Base-by-base conservation (phyloP, 1,140 invertebrate species). In the Kradibia gibbosae region DNA sequence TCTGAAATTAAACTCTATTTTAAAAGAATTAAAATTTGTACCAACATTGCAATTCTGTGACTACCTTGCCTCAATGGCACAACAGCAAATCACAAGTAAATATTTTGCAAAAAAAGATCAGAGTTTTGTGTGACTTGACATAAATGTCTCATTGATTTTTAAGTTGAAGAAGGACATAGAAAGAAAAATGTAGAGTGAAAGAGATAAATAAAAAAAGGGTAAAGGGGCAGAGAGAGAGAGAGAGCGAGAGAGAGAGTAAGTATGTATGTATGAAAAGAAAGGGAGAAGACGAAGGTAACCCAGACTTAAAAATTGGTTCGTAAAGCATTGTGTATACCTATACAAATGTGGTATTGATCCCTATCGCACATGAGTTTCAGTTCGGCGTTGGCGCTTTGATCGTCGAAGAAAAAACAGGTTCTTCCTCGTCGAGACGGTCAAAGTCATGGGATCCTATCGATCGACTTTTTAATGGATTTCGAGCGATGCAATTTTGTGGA, bases 381-480 rank as follows among this genome's bases (percentile, higher is more conserved):
- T 67, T 67, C 36, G 62, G 62, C 62, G 34, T 22, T 67, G 34
- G 62, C 10, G 39, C 42, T 71, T 71, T 71, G 70, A 71, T 71
- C 70, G 39, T 71, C 42, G 25, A 31, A 3, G 34, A 71, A 71
- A 48, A 48, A 71, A 71, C 70, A 71, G 70, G 70, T 71, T 71
- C 70, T 71, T 13, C 15, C 70, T 48, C 11, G 70, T 48, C 39
- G 39, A 71, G 42, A 71, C 39, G 67, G 67, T 71, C 67, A 71
- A 71, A 71, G 70, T 71, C 42, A 39, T 48, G 34, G n/a, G 77
- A 71, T 71, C 65, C 62, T 48, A 70, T 71, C 77, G 77, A 42
- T 70, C 53, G 78, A 79, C 67, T 79, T 79, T 79, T 79, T 79
- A 42, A 72, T 72, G 70, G 71, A 79, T 79, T 79, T 79, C 78